A percentile compares a stretch with the other conserved stretches of the same genome.
These are phyloP conservation scores for Seladonia tumulorum DNA, from an alignment of 2,888 invertebrate genomes.

Conservation along the genomic window DNA sequence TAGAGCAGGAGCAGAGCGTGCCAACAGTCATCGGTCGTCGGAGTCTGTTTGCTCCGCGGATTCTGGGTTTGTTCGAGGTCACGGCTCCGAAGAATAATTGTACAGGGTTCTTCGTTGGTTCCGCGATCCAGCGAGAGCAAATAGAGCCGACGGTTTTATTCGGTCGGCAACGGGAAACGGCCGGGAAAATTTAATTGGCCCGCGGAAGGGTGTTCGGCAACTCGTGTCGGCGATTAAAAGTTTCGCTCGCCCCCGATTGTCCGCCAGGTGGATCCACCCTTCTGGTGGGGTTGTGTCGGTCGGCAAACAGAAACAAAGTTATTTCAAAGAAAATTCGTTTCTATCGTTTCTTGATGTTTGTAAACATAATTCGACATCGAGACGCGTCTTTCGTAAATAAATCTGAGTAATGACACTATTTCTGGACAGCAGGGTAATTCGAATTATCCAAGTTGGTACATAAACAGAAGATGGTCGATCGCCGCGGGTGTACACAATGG, in stretches of 20 bases:
- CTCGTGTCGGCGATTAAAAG: constrained; percentile 63
- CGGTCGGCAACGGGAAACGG: constrained; percentile 27
- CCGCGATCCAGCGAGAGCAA: constrained; percentile 1
- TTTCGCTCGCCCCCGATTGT: constrained; percentile 49
- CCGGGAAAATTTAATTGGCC: constrained; percentile 57
- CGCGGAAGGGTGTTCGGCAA: constrained; percentile 23
- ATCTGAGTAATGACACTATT: neutral
- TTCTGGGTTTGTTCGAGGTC: neutral
- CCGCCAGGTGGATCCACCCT: neutral
- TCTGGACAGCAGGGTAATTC: neutral
- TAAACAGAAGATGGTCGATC: neutral
- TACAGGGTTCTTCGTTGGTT: neutral
- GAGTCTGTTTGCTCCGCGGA: constrained; percentile 2
- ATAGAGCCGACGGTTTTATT: constrained; percentile 31
- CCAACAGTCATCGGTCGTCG: neutral
- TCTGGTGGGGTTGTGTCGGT: neutral
- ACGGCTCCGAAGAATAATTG: neutral
- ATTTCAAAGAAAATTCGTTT: no score
- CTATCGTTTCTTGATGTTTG: no score
- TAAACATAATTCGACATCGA: neutral
- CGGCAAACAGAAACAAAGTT: constrained; percentile 3
- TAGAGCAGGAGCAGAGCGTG: neutral
- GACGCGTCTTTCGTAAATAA: no score
- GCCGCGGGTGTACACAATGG: neutral
- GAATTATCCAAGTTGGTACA: neutral